Evolutionary conservation across 1,140 invertebrate species (phyloP), one percentile per base, ranked within the genome.

Genomic region (Pachypsylla venusta): DNA sequence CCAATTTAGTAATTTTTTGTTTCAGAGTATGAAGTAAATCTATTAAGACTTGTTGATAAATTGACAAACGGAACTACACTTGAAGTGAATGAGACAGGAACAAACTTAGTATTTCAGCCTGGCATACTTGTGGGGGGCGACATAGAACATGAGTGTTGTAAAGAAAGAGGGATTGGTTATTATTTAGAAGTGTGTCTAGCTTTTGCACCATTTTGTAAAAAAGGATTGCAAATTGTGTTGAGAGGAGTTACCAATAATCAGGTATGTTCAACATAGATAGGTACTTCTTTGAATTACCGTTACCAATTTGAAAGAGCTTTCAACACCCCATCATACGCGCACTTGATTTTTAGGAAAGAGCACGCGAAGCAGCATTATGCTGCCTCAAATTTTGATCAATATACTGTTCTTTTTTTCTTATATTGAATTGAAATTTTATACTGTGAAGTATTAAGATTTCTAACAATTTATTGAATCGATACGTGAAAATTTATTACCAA

Each of bases 201-300:
- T 42, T 67, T 99, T 39, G 94, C 89, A 14, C 91, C 94, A 19
- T 99, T 98, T 73, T 96, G 90, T 70, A 98, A 99, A 75, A 82
- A 81, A 66, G 83, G 91, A 2, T 57, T 99, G 1, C 76, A 88
- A 67, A 81, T 82, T 12, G 87, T 81, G 7, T 72, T 99, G 1
- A 81, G 75, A 69, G 96, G 96, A 13, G 80, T 98, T 0, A 98
- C 94, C 10, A 93, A 93, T 73, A 89, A 88, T 69, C 75, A 79
- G 59, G 75, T 81, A 66, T 54, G 19, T 53, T 55, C 7, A 53
- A n/a, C 13, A 26, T 71, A 71, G 70, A 67, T 26, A 0, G 59
- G n/a, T 26, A 40, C 25, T 25, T 16, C 30, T 16, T 57, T 48
- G n/a, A n/a, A n/a, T n/a, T n/a, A n/a, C n/a, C n/a, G n/a, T n/a